Evolutionary conservation across 2,113 vertebrate genomes (phyloP).

Genomic region (Zapus hudsonius): DNA sequence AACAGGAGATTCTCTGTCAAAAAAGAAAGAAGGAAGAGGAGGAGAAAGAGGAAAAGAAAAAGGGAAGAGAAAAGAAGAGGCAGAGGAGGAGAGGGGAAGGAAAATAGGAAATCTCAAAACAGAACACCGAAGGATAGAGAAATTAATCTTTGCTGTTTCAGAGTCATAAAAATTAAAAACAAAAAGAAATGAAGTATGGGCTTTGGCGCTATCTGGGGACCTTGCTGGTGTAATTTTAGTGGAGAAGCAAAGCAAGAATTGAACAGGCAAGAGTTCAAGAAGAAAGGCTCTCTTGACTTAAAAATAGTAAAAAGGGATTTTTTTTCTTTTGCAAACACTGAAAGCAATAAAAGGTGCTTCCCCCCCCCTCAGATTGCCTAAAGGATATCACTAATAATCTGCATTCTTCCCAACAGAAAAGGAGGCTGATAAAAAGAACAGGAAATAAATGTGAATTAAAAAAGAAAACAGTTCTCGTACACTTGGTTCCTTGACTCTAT

Average conservation of each 20-base stretch:
- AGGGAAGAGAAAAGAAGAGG: too few relatives aligned
- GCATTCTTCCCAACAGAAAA: slow-evolving; percentile 29
- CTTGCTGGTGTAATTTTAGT: neutral
- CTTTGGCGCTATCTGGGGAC: neutral
- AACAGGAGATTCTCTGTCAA: neutral
- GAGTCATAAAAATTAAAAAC: slow-evolving; percentile 12
- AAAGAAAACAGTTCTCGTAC: neutral
- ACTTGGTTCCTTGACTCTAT: neutral
- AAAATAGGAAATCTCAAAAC: neutral
- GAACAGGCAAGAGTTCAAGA: neutral
- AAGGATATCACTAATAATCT: slow-evolving; percentile 25
- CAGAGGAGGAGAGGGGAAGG: too few relatives aligned
- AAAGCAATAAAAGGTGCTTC: neutral
- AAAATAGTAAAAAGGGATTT: neutral
- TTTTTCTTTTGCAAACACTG: neutral
- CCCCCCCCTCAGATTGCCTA: neutral
- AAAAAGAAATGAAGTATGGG: neutral
- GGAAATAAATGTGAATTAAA: neutral
- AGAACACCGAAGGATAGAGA: neutral
- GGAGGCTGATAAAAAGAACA: neutral
- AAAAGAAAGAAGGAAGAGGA: neutral
- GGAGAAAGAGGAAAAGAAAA: too few relatives aligned
- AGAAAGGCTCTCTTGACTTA: neutral
- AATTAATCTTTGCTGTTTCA: slow-evolving; percentile 4
- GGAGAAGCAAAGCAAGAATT: neutral